Conservation (phyloP, 2,888 invertebrate species). For the Amphipoea oculea region DNA sequence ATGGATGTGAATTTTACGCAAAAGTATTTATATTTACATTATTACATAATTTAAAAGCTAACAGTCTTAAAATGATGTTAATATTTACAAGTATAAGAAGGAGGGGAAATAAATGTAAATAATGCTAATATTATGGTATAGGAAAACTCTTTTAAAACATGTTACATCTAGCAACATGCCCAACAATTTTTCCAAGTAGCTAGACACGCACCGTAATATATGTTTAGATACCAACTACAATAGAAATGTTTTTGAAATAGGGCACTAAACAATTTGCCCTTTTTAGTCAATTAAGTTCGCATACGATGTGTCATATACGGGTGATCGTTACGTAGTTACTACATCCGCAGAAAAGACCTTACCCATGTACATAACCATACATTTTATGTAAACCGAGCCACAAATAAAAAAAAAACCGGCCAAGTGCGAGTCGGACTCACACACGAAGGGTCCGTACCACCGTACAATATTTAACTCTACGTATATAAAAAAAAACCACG, state of each 20-base stretch:
- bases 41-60: neutral
- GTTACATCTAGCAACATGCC: too few relatives aligned
- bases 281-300: conserved; percentile 14
- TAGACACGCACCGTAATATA: neutral
- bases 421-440: too few relatives aligned
- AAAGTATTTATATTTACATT: too few relatives aligned
- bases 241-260: conserved; percentile 2
- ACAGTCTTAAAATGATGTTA: neutral
- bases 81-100: neutral
- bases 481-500: too few relatives aligned
- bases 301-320: conserved; percentile 2
- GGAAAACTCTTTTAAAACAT: neutral
- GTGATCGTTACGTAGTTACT: neutral
- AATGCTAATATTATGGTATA: neutral
- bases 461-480: too few relatives aligned
- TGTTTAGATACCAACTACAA: neutral
- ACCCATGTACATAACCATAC: neutral
- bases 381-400: neutral
- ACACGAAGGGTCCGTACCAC: too few relatives aligned
- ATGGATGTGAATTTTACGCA: neutral
- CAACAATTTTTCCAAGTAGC: neutral
- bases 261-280: neutral
- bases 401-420: neutral
- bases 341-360: neutral
- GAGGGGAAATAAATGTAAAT: neutral